phyloP scores from a whole-genome alignment of 2,113 vertebrate species.

The Calidris pygmaea region DNA sequence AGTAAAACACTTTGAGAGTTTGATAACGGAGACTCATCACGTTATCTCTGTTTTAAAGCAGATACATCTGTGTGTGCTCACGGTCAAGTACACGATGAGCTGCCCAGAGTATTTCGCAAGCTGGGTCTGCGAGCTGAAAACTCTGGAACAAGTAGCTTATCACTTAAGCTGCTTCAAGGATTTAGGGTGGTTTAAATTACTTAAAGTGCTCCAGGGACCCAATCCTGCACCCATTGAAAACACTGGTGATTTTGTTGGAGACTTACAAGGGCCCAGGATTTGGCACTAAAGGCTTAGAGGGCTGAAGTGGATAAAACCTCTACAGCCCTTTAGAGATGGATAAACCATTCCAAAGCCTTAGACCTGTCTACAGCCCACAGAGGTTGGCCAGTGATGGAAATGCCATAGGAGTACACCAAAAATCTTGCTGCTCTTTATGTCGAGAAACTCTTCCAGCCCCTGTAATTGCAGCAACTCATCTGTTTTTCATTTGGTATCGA shows the following conservation, averaged over 20 bases:
- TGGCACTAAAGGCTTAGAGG: constrained; percentile 34
- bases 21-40: background rate
- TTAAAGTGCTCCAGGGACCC: constrained; percentile 46
- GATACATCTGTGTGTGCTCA: background rate
- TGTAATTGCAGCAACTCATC: background rate
- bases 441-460: background rate
- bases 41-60: background rate
- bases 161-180: constrained; percentile 59
- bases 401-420: background rate
- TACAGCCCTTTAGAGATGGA: constrained; percentile 13
- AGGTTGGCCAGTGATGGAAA: background rate
- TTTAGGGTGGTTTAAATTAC: constrained; percentile 57
- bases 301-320: constrained; percentile 50
- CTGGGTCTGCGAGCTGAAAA: background rate
- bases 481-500: background rate
- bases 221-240: constrained; percentile 23
- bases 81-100: background rate
- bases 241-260: background rate
- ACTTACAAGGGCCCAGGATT: constrained; percentile 39
- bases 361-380: background rate
- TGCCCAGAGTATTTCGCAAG: background rate
- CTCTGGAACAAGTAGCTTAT: constrained; percentile 63
- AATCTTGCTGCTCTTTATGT: background rate
- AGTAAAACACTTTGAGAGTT: background rate
- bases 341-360: constrained; percentile 38